Evolutionary conservation across 2,888 invertebrate genomes (phyloP).

Genomic region (Saturnia japonica): DNA sequence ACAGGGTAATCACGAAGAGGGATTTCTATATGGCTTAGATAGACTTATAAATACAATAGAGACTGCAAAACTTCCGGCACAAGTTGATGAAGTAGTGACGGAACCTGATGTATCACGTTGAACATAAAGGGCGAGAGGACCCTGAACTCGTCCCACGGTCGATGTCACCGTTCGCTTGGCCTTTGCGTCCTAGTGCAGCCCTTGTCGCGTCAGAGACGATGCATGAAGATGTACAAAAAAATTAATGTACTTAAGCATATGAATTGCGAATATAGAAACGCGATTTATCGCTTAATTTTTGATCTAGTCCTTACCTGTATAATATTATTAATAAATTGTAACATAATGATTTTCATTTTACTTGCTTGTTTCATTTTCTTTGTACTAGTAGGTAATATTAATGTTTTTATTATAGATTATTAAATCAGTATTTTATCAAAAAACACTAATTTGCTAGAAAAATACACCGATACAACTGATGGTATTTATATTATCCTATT

Average conservation of each 20-base stretch:
- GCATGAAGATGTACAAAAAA: conserved; percentile 65
- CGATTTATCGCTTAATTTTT: conserved; percentile 65
- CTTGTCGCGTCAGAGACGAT: conserved; percentile 50
- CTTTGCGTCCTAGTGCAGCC: conserved; percentile 49
- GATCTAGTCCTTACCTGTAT: conserved; percentile 73
- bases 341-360: conserved; percentile 36
- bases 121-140: conserved; percentile 56
- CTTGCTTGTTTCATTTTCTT: conserved; percentile 33
- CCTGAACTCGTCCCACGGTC: conserved; percentile 70
- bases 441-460: background rate
- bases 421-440: background rate
- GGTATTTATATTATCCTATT: no score
- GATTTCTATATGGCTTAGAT: conserved; percentile 95
- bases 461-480: background rate
- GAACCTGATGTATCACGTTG: conserved; percentile 77
- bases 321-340: conserved; percentile 38
- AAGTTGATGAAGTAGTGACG: conserved; percentile 48
- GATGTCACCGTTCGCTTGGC: conserved; percentile 57
- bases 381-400: background rate
- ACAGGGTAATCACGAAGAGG: conserved; percentile 98
- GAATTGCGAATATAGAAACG: conserved; percentile 63
- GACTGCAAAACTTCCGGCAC: conserved; percentile 54
- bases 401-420: background rate
- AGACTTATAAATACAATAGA: conserved; percentile 89
- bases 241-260: background rate